Evolutionary conservation across 1,140 invertebrate genomes (phyloP), one percentile per base, ranked within the genome.

Genomic region (Dolichoris vasculosae): DNA sequence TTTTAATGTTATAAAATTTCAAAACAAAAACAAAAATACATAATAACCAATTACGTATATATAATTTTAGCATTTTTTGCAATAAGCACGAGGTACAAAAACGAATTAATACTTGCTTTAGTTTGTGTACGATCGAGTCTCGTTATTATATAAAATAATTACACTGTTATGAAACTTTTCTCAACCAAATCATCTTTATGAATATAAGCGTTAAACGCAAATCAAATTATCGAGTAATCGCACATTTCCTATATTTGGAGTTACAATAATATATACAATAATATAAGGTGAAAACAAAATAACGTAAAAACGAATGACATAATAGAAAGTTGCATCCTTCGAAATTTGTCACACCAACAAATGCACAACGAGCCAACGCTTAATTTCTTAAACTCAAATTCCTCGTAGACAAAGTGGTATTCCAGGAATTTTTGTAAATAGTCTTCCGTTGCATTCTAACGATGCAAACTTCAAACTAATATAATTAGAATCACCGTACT

Each of bases 351-450:
- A 17, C 11, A n/a, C 20, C 23, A 43, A n/a, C 11, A 73, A 43
- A 3, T 20, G 38, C 38, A 15, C 20, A 59, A 59, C 38, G 23
- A 9, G 35, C 67, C 67, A 38, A 26, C 38, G 8, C n/a, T 43
- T 17, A n/a, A 73, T 43, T 73, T 73, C 69, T 73, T 73, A 73
- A 43, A 23, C 0, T 38, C 23, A 73, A 43, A 43, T 43, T 73
- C 11, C 38, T 17, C 35, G 69, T 23, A 32, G 23, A 43, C 38
- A 73, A 43, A 26, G 0, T 43, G 32, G 40, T n/a, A 73, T 73
- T 73, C 69, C 11, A 73, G n/a, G 69, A 73, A 73, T 73, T 73
- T 73, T 73, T 73, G 69, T n/a, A 71, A 71, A 40, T 71, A 73
- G 38, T 73, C 38, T 43, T 43, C 69, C 69, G 38, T 73, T 73